Base-by-base conservation (phyloP, 2,888 invertebrate species). In the Cantharis rustica region DNA sequence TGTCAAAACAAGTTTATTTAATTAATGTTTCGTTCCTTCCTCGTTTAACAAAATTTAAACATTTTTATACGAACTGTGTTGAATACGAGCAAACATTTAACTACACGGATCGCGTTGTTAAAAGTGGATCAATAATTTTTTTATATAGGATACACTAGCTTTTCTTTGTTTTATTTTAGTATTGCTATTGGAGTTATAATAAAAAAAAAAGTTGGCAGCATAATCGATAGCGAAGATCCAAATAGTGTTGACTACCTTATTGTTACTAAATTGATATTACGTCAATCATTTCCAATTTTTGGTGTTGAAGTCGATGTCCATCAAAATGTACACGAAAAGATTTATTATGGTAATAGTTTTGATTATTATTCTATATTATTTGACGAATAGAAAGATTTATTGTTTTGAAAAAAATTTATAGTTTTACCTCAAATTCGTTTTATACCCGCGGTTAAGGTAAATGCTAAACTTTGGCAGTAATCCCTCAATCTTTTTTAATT, bases 51-150 rank as follows among this genome's bases (percentile, higher is more conserved):
- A 81, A 77, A 61, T 84, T 82, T 72, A 79, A 64, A 75, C 68
- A 3, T 85, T 85, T 27, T 77, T 84, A 84, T 71, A 75, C 79
- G 16, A 83, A 80, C 20, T 86, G 85, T 73, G 70, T 84, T 4
- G 69, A 79, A 15, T 80, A 84, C 69, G 84, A 85, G 62, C 77
- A 80, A 15, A 68, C 64, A 15, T 84, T 84, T 68, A 69, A 83
- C 69, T 84, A 83, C 71, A 64, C 79, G 3, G 16, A 77, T 10
- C 74, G 85, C 23, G 71, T 84, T 11, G 16, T 79, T 31, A 70
- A 77, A 80, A 82, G 84, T 85, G 79, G 71, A 75, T 31, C n/a
- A 16, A 27, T 31, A 31, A 16, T 69, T 16, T 17, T 61, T 16
- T 69, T 17, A 16, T 47, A 9, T n/a, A 15, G 17, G 23, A 3